Evolutionary conservation across 1,140 invertebrate species (phyloP), one percentile per base, ranked within the genome.

Genomic region (Theocolax elegans): DNA sequence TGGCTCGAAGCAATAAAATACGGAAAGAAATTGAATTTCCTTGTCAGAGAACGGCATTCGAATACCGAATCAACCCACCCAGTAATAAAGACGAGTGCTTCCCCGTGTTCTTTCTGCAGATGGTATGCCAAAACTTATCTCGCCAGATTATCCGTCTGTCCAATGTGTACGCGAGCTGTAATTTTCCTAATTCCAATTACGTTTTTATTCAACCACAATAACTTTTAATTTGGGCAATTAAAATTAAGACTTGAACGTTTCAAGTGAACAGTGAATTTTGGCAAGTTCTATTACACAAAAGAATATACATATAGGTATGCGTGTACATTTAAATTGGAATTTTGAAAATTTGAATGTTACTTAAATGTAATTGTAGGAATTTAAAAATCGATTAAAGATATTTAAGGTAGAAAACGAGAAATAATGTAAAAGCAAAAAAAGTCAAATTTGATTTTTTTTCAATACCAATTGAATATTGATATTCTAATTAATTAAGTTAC

Each of bases 101-200:
- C 51, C 27, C 15, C 51, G 51, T 53, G 51, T 53, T 53, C 21
- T 15, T 12, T 1, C 19, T 17, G 27, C 15, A 15, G 51, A 6
- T 29, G 51, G 23, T 53, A 31, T 31, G 23, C 13, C 51, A 31
- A 54, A 54, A 35, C 51, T 54, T 54, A 54, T 54, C 51, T 54
- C 29, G 8, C 7, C 13, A 54, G 27, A 54, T 53, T 31, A 29
- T 17, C n/a, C 51, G n/a, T 31, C 13, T 25, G 51, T 15, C 3
- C 51, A n/a, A n/a, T n/a, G n/a, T n/a, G n/a, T n/a, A n/a, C n/a
- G n/a, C n/a, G n/a, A 35, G 27, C 27, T 31, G 51, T 54, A 54
- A 54, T 27, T 54, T 54, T 54, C 27, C 51, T 35, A 54, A 69
- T 73, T 69, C 70, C 72, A 77, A 75, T 77, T 74, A 73, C 74